Percentiles rank a stretch among this genome's conserved stretches.
phyloP scores from a whole-genome alignment of 92 coral and sea anemone genomes.

The Zoanthus sociatus region DNA sequence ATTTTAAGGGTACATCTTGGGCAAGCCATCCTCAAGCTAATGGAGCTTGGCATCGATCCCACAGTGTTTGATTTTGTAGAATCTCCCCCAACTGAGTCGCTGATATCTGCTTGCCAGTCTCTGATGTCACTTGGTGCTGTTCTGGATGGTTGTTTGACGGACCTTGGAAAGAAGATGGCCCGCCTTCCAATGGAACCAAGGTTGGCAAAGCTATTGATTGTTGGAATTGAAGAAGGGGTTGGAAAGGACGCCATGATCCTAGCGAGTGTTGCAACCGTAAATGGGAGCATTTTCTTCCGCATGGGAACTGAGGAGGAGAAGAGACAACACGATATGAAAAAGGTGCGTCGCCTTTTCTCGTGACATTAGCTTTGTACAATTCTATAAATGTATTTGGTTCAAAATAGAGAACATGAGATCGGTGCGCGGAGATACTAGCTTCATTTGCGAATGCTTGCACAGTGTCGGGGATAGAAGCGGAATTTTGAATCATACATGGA shows the following conservation, averaged over 20 bases:
- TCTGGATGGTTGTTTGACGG: conserved; percentile 73
- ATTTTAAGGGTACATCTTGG: conserved; percentile 92
- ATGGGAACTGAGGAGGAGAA: conserved; percentile 92
- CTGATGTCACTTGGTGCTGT: conserved; percentile 83
- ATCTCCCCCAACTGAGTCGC: conserved; percentile 84
- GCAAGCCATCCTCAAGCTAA: conserved; percentile 84
- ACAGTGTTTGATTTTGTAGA: conserved; percentile 87
- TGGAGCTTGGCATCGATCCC: conserved; percentile 91
- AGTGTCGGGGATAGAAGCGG: too few relatives aligned
- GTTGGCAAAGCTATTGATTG: conserved; percentile 82
- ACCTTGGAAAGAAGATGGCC: conserved; percentile 83
- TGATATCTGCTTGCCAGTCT: conserved; percentile 64
- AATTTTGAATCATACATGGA: too few relatives aligned
- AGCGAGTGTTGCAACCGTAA: conserved; percentile 82
- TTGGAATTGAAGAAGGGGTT: conserved; percentile 80
- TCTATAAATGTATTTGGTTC: too few relatives aligned
- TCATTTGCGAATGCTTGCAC: too few relatives aligned
- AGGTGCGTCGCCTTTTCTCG: conserved; percentile 28
- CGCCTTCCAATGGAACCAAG: conserved; percentile 88
- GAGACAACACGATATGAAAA: conserved; percentile 77
- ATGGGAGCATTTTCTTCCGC: conserved; percentile 88
- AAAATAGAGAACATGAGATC: too few relatives aligned
- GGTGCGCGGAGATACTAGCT: too few relatives aligned
- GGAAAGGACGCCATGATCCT: conserved; percentile 81
- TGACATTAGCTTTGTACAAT: too few relatives aligned